phyloP scores from a whole-genome alignment of 2,797 vertebrate species.

The Morus bassanus region DNA sequence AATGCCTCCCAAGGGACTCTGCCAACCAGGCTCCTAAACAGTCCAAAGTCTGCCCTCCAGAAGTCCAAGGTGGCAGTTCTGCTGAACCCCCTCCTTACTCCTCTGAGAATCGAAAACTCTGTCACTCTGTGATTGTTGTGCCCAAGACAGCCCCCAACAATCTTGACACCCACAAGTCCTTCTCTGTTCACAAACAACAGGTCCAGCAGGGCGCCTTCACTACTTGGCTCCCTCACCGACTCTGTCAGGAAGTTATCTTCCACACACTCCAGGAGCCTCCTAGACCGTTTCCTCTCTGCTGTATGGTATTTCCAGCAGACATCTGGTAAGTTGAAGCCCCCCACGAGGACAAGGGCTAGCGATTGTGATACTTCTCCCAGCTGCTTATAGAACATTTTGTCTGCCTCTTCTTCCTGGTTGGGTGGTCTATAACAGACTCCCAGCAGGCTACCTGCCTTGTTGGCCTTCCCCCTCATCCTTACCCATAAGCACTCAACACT shows the following conservation, averaged over 20 bases:
- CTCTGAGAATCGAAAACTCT: not conserved
- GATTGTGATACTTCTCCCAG: not conserved
- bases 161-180: not conserved
- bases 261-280: not conserved
- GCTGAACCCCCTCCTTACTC: not conserved
- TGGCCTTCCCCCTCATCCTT: not conserved
- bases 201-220: not conserved
- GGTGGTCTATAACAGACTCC: not conserved
- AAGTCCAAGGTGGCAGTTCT: not conserved
- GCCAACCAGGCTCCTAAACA: not conserved
- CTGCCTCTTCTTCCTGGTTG: not conserved
- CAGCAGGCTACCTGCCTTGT: not conserved
- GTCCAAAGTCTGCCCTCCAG: not conserved
- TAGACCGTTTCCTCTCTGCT: not conserved
- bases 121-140: not conserved
- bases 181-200: not conserved
- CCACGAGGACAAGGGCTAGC: not conserved
- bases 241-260: not conserved
- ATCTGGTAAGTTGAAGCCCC: not conserved
- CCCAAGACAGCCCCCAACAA: not conserved
- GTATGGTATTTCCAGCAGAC: not conserved
- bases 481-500: not conserved
- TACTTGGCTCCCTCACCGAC: not conserved
- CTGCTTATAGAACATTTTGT: not conserved
- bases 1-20: not conserved